Percentiles rank a stretch among this genome's conserved stretches.
Evolutionary conservation across 2,797 vertebrate species (phyloP).

Genomic region (Dermochelys coriacea): DNA sequence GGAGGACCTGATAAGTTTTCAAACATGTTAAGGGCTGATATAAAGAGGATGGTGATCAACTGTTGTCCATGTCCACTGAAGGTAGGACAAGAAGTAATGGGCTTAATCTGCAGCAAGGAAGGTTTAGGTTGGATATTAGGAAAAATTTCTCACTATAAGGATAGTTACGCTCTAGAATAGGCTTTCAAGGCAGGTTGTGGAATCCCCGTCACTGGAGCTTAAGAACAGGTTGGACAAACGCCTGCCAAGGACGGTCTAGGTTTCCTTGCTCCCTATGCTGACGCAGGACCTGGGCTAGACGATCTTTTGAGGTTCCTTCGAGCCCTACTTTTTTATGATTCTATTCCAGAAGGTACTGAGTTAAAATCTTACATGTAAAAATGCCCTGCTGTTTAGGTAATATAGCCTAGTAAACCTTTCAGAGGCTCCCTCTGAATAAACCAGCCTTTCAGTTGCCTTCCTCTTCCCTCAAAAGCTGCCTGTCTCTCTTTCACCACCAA

Average conservation of each 20-base stretch:
- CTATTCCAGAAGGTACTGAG: not conserved
- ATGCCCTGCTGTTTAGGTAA: not conserved
- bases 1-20: not conserved
- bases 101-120: not conserved
- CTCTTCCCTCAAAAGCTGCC: too few species aligned
- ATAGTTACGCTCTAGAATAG: not conserved
- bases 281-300: not conserved
- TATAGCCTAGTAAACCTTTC: too few species aligned
- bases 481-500: constrained; percentile 58
- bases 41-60: not conserved
- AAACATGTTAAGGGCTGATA: too few species aligned
- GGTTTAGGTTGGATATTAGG: not conserved
- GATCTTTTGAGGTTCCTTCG: not conserved
- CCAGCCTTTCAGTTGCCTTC: not conserved
- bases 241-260: not conserved
- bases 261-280: not conserved
- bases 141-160: not conserved
- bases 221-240: not conserved
- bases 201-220: not conserved
- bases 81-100: not conserved
- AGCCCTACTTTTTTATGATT: not conserved
- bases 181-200: not conserved
- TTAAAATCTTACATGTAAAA: not conserved
- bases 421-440: not conserved
- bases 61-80: not conserved